phyloP scores from a whole-genome alignment of 2,113 vertebrate species.

The Cebidichthys violaceus region DNA sequence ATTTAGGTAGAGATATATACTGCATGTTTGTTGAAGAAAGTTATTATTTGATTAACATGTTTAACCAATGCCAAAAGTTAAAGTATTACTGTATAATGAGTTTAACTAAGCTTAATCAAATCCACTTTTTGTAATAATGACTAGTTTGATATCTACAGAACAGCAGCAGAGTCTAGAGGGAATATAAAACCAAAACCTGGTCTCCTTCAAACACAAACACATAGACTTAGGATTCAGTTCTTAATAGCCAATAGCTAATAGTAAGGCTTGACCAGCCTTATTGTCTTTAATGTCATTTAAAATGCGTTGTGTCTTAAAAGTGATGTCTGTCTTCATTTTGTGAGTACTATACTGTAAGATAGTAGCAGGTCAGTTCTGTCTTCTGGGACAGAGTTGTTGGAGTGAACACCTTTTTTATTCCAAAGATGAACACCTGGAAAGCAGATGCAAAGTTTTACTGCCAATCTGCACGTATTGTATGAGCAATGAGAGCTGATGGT shows the following conservation, averaged over 20 bases:
- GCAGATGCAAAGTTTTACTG: background rate
- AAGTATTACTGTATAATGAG: background rate
- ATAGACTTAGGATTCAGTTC: background rate
- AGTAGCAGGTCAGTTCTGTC: background rate
- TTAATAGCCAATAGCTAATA: background rate
- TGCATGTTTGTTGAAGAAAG: background rate
- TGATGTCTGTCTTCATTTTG: background rate
- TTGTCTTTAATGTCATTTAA: background rate
- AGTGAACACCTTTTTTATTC: background rate
- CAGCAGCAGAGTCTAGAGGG: background rate
- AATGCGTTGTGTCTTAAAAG: background rate
- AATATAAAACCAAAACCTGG: background rate
- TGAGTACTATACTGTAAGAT: background rate
- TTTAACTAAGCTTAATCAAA: background rate
- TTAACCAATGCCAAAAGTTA: background rate
- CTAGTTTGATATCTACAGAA: background rate
- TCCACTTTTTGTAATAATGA: background rate
- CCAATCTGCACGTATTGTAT: slow-evolving; percentile 16
- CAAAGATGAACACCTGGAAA: background rate
- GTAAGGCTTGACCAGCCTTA: background rate
- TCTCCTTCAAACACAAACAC: background rate
- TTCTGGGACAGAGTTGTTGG: background rate
- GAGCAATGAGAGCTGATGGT: slow-evolving; percentile 29
- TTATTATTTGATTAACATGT: background rate
- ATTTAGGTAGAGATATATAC: slow-evolving; percentile 26